Evolutionary conservation across 2,888 invertebrate species (phyloP), one percentile per base, ranked within the genome.

Genomic region (Muscina levida): DNA sequence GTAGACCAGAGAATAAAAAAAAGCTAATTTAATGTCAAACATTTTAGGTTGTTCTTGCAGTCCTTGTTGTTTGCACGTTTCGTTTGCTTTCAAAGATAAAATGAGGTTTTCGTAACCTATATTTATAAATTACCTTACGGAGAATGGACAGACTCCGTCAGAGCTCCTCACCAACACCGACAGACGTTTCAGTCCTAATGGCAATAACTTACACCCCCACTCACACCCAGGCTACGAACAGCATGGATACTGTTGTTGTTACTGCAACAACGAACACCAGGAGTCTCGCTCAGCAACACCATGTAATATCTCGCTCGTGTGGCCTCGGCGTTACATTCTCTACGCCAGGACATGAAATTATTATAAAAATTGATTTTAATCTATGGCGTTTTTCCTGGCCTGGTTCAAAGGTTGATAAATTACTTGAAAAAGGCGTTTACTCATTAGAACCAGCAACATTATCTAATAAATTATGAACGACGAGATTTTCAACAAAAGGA

Each of bases 41-140:
- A 62, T 62, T 62, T 37, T 46, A 44, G 10, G n/a, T 51, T 22
- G 19, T 26, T 57, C 2, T 72, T 62, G 26, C 56, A 31, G 4
- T 51, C 48, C n/a, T n/a, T 37, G 2, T 59, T 46, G n/a, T 37
- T 19, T 66, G 37, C 10, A 37, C 62, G 39, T 62, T 62, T 62
- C 13, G 42, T 62, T 39, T 42, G 39, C 59, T 62, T 42, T 76
- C 56, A 72, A 39, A 74, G 81, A 81, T 74, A 74, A 81, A 81
- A 76, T 81, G 31, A 77, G 81, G 74, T 77, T 81, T 81, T 74
- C 67, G 74, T 81, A 81, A 81, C 77, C 81, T 77, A 81, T 37
- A 77, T 81, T 81, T 77, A 65, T 77, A 81, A 74, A 77, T 81
- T 81, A 77, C 66, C 71, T 77, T 53, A 79, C 44, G 59, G 19